These are phyloP conservation scores for Tylochromis polylepis DNA, from an alignment of 2,113 vertebrate genomes.

Conservation along the genomic window DNA sequence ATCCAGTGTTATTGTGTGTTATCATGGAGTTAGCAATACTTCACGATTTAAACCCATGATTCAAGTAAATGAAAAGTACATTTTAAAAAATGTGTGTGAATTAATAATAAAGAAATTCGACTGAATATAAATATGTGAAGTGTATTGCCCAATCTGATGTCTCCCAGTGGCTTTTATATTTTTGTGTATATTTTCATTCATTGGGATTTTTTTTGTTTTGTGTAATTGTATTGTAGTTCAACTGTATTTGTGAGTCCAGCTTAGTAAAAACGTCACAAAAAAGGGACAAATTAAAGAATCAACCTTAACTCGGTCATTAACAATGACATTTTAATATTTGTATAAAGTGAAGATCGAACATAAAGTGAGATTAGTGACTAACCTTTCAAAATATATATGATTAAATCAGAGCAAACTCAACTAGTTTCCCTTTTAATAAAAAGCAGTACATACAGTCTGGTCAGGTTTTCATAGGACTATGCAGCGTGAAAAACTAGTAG, in stretches of 20 bases:
- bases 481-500: no score
- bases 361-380: neutral
- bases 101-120: neutral
- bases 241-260: neutral
- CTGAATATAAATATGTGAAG: no score
- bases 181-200: neutral
- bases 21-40: neutral
- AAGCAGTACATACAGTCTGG: neutral
- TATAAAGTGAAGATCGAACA: neutral
- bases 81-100: no score
- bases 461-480: neutral
- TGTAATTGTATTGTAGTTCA: neutral
- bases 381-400: neutral
- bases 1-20: neutral
- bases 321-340: neutral
- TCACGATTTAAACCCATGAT: no score
- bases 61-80: no score
- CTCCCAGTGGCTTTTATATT: neutral
- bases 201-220: neutral
- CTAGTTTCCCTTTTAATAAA: neutral
- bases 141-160: no score
- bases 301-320: neutral
- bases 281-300: neutral
- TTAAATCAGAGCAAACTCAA: neutral
- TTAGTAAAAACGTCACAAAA: neutral